These are phyloP conservation scores for Athalia rosae DNA, from an alignment of 2,888 invertebrate genomes.

Conservation along the genomic window DNA sequence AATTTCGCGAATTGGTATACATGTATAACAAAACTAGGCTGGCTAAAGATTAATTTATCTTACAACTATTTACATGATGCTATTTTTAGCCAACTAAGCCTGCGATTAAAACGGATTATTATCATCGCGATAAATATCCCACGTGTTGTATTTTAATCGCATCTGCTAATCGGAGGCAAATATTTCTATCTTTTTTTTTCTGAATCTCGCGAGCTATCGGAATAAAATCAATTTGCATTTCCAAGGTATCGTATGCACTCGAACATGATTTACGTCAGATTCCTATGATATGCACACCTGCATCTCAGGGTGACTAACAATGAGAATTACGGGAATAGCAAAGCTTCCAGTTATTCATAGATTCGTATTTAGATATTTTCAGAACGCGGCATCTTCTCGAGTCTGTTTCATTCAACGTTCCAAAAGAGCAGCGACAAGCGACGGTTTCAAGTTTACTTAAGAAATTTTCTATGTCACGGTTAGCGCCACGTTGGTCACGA, in stretches of 20 bases:
- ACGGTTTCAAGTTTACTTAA: conserved; percentile 2
- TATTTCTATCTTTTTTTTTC: neutral
- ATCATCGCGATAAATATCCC: neutral
- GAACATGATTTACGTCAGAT: conserved; percentile 12
- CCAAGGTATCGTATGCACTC: neutral
- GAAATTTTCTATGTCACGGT: neutral
- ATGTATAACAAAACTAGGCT: neutral
- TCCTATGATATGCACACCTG: neutral
- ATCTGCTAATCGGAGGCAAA: neutral
- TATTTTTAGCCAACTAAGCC: conserved; percentile 5
- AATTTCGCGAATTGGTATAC: conserved; percentile 8
- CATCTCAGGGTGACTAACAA: too few species aligned
- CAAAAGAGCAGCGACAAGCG: neutral
- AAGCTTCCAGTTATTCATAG: neutral
- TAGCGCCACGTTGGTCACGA: neutral
- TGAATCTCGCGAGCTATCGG: neutral
- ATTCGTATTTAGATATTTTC: conserved; percentile 1
- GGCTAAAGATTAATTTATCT: conserved; percentile 28
- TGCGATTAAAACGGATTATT: neutral
- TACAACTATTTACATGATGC: neutral
- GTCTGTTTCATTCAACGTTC: conserved; percentile 12
- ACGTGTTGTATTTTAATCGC: neutral
- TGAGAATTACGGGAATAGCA: too few species aligned
- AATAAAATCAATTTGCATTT: neutral
- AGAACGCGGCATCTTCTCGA: conserved; percentile 1